These are phyloP conservation scores for Ceratothoa steindachneri DNA, from an alignment of 2,888 invertebrate genomes.

Conservation along the genomic window DNA sequence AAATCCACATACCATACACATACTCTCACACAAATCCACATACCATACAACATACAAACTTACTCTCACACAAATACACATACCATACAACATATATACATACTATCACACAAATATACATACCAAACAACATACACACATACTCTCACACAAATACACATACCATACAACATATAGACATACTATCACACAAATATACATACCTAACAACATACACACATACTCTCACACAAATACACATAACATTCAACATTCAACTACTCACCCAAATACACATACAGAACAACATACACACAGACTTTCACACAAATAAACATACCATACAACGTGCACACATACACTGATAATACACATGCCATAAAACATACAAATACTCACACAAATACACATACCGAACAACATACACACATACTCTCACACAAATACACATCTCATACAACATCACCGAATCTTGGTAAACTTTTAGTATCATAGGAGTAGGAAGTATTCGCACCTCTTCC, in stretches of 20 bases:
- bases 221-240: background rate
- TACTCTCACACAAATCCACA: too few relatives aligned
- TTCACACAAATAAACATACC: background rate
- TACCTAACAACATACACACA: background rate
- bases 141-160: background rate
- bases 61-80: too few relatives aligned
- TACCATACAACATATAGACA: background rate
- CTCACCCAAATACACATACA: background rate
- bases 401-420: background rate
- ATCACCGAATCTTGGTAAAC: too few relatives aligned
- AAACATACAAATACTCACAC: background rate
- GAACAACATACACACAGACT: background rate
- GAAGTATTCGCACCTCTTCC: too few relatives aligned
- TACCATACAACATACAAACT: too few relatives aligned
- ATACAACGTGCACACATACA: background rate
- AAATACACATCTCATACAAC: background rate
- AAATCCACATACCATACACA: too few relatives aligned
- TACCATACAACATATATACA: too few relatives aligned
- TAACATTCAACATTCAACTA: background rate
- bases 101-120: too few relatives aligned
- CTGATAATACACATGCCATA: background rate
- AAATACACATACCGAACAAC: background rate
- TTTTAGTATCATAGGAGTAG: too few relatives aligned
- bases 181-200: background rate
- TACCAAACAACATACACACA: too few relatives aligned